These are phyloP conservation scores for Jaculus jaculus DNA, from an alignment of 2,113 vertebrate species.

Conservation along the genomic window DNA sequence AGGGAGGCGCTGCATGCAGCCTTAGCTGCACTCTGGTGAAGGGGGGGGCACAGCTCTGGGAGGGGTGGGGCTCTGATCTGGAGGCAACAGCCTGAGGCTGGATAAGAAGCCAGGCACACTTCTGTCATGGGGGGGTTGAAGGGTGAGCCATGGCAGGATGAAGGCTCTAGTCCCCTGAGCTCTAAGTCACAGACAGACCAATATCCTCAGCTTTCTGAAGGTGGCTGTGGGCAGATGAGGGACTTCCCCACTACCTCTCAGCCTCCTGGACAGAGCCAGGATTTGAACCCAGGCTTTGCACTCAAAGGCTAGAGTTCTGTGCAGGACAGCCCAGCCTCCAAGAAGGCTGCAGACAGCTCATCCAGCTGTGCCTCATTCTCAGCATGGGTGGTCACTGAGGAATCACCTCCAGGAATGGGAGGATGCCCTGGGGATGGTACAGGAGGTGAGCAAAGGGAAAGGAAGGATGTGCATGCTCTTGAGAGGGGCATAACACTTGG, in stretches of 20 bases:
- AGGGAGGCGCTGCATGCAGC: neutral
- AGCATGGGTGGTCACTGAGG: neutral
- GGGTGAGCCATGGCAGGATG: neutral
- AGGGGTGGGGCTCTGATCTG: neutral
- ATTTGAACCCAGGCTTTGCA: neutral
- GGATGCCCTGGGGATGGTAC: neutral
- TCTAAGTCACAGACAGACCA: neutral
- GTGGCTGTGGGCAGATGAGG: neutral
- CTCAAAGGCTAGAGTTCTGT: neutral
- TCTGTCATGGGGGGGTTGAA: neutral
- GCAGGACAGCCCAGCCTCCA: neutral
- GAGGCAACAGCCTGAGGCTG: neutral
- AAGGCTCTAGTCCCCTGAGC: neutral
- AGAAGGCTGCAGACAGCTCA: neutral
- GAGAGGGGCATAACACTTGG: neutral
- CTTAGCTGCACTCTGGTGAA: constrained; percentile 10
- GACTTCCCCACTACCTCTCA: neutral
- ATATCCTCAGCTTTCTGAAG: neutral
- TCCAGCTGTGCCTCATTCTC: neutral
- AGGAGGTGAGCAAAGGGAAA: neutral
- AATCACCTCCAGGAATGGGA: neutral
- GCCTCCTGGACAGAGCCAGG: neutral
- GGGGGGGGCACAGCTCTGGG: neutral
- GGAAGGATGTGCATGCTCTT: neutral
- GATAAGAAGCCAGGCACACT: neutral